phyloP scores from a whole-genome alignment of 2,797 vertebrate species.

The Brotula barbata region DNA sequence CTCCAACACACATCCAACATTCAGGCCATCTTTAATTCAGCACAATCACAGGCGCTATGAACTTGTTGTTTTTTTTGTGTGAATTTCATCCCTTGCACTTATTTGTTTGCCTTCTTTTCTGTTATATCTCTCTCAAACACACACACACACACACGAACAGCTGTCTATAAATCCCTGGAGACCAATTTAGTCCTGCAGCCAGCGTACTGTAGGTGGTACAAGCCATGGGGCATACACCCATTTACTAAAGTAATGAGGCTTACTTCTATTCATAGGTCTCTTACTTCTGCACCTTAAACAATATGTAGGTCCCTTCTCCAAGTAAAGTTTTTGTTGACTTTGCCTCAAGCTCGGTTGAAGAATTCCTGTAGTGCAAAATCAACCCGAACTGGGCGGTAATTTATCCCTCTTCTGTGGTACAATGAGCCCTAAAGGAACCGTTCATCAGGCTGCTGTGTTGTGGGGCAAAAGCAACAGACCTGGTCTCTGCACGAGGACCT shows the following conservation, averaged over 20 bases:
- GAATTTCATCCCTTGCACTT: constrained; percentile 44
- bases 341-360: constrained; percentile 35
- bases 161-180: constrained; percentile 63
- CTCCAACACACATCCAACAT: not conserved
- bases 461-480: constrained; percentile 7
- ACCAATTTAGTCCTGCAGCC: constrained; percentile 76
- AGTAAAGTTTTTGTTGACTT: constrained; percentile 51
- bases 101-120: constrained; percentile 45
- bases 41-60: constrained; percentile 25
- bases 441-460: constrained; percentile 13
- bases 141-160: constrained; percentile 37
- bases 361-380: constrained; percentile 31
- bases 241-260: constrained; percentile 76
- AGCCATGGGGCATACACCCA: constrained; percentile 77
- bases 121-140: constrained; percentile 38
- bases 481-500: not conserved
- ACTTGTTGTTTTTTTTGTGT: constrained; percentile 48
- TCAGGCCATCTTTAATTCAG: not conserved
- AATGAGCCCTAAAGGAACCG: constrained; percentile 18
- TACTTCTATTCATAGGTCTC: constrained; percentile 71
- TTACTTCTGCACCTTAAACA: constrained; percentile 48
- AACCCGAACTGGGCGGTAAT: constrained; percentile 29
- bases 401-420: constrained; percentile 15
- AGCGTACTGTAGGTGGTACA: constrained; percentile 70
- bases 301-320: constrained; percentile 42